A percentile compares a stretch with the other conserved stretches of the same genome.
These are phyloP conservation scores for Adelosebastes latens DNA, from an alignment of 2,797 vertebrate species.

Conservation along the genomic window DNA sequence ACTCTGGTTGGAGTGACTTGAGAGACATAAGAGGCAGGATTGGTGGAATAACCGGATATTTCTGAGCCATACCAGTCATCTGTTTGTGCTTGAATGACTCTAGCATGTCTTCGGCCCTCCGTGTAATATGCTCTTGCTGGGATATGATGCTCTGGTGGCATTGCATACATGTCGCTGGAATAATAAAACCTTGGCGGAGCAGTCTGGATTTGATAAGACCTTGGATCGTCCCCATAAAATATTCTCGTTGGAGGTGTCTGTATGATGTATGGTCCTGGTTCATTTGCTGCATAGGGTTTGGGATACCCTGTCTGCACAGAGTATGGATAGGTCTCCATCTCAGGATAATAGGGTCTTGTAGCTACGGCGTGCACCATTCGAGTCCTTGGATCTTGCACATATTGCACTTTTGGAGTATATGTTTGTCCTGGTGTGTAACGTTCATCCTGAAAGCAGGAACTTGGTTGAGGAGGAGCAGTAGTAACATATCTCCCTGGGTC, in stretches of 20 bases:
- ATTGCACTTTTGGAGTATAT: conserved; percentile 83
- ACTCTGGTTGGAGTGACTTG: conserved; percentile 84
- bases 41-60: conserved; percentile 83
- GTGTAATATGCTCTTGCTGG: conserved; percentile 87
- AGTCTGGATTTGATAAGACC: conserved; percentile 85
- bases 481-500: conserved; percentile 85
- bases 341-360: conserved; percentile 83
- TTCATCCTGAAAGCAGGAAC: conserved; percentile 83
- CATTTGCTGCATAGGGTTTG: conserved; percentile 84
- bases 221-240: conserved; percentile 88
- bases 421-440: conserved; percentile 81
- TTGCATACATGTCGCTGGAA: conserved; percentile 80
- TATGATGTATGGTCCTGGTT: conserved; percentile 88
- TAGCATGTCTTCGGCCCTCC: conserved; percentile 87
- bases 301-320: conserved; percentile 78
- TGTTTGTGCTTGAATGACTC: conserved; percentile 84
- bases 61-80: conserved; percentile 91
- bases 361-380: conserved; percentile 81
- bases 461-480: conserved; percentile 79
- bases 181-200: conserved; percentile 87
- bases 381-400: conserved; percentile 85
- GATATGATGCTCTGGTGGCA: conserved; percentile 85
- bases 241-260: conserved; percentile 89
- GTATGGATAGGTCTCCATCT: conserved; percentile 81
- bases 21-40: conserved; percentile 82